Conservation (phyloP, 1,140 invertebrate species). For the Chrysoperla carnea region DNA sequence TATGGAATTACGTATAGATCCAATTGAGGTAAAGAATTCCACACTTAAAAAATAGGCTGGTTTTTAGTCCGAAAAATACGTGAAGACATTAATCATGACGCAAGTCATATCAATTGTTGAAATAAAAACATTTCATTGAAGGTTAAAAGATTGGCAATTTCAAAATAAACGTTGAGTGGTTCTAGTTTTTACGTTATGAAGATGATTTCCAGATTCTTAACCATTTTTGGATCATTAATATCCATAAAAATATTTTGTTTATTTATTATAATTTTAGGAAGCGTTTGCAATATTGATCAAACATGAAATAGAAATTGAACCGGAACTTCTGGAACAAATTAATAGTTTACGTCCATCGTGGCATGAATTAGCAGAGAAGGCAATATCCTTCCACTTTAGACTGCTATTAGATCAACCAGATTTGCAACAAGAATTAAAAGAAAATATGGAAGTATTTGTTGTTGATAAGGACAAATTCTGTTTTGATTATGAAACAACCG, state of each 20-base stretch:
- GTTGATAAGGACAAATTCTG: conserved; percentile 73
- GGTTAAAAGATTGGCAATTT: no score
- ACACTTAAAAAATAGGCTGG: no score
- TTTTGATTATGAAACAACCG: conserved; percentile 66
- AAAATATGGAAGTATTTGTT: conserved; percentile 69
- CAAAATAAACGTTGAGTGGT: no score
- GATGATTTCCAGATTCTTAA: no score
- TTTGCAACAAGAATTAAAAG: conserved; percentile 67
- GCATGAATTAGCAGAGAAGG: conserved; percentile 56
- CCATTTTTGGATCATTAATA: not conserved
- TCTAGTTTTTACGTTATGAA: no score
- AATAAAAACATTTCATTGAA: no score
- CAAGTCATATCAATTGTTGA: no score
- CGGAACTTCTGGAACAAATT: conserved; percentile 79
- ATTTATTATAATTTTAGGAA: conserved; percentile 45
- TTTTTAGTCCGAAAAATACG: no score
- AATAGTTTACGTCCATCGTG: conserved; percentile 82
- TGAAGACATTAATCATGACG: no score
- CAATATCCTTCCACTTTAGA: conserved; percentile 61
- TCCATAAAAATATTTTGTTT: not conserved
- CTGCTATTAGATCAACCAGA: conserved; percentile 73
- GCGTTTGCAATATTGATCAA: conserved; percentile 82
- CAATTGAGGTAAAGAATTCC: conserved; percentile 54
- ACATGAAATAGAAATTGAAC: conserved; percentile 70
- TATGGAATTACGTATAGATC: conserved; percentile 84